Base-by-base conservation (phyloP, 2,888 invertebrate species). In the Melieria omissa region DNA sequence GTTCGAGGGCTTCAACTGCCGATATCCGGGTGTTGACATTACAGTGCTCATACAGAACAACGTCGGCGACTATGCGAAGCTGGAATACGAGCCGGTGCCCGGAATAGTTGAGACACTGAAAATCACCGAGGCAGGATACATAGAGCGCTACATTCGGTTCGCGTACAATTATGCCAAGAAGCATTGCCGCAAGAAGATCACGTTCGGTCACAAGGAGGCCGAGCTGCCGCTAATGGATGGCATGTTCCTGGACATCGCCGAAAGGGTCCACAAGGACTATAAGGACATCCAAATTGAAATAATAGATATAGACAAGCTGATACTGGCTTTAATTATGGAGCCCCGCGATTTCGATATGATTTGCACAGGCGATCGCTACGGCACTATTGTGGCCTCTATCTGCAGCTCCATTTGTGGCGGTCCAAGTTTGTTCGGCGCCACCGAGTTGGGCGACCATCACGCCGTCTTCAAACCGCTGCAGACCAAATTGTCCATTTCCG, bases 401-500 rank as follows among this genome's bases (percentile, higher is more conserved):
- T 73, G 74, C 41, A 80, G 80, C 14, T 80, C 78, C 0, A 78
- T 84, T 29, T 82, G 83, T 45, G 85, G 84, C 6, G 83, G 85
- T 16, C 78, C 81, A 4, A 80, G 80, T 72, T 77, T 84, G 2
- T 84, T 83, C 54, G 80, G 80, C 5, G 74, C 81, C 5, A 77
- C 73, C 5, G 84, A 83, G 60, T 65, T 77, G n/a, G 82, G 83
- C 0, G 78, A 81, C 4, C 63, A 79, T 61, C 80, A 82, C 72
- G 84, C 83, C 3, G 77, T 84, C 0, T 84, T 84, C 47, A 84
- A 84, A 75, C 85, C 84, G 0, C 75, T 84, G n/a, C 79, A 85
- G 71, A 81, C 81, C 1, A 81, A 82, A 6, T 74, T 84, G 0
- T 84, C 84, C 9, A 61, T 84, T 4, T 80, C 81, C 42, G 78